These are phyloP conservation scores for Nephila pilipes DNA, from an alignment of 1,140 invertebrate species.

Conservation along the genomic window DNA sequence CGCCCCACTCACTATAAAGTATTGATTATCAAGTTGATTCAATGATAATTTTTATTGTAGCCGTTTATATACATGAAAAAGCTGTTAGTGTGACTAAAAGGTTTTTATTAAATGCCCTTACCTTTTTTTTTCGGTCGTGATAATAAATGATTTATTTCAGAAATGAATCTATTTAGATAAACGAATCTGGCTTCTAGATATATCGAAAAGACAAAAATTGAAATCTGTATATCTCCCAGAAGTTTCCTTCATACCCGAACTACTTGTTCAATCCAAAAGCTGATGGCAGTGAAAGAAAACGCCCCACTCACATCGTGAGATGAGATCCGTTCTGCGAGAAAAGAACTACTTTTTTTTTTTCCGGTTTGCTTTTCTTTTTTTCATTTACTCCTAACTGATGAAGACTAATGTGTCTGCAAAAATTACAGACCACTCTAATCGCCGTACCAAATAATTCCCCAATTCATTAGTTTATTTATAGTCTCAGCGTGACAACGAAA, in stretches of 20 bases:
- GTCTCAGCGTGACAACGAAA: conserved; percentile 72
- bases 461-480: conserved; percentile 77
- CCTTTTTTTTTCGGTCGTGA: too few relatives aligned
- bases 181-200: too few relatives aligned
- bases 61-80: too few relatives aligned
- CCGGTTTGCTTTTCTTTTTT: conserved; percentile 18
- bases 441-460: conserved; percentile 71
- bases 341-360: background rate
- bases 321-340: conserved; percentile 23
- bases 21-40: too few relatives aligned
- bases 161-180: too few relatives aligned
- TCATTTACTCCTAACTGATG: conserved; percentile 62
- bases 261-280: background rate
- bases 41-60: too few relatives aligned
- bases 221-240: background rate
- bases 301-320: conserved; percentile 20
- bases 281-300: background rate
- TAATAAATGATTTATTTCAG: too few relatives aligned
- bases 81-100: too few relatives aligned
- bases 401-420: conserved; percentile 72
- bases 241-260: background rate
- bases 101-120: too few relatives aligned
- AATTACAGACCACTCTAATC: conserved; percentile 69
- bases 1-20: background rate
- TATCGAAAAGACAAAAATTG: too few relatives aligned